A percentile compares a stretch with the other conserved stretches of the same genome.
Evolutionary conservation across 2,113 vertebrate genomes (phyloP).

Genomic region (Anhinga anhinga): DNA sequence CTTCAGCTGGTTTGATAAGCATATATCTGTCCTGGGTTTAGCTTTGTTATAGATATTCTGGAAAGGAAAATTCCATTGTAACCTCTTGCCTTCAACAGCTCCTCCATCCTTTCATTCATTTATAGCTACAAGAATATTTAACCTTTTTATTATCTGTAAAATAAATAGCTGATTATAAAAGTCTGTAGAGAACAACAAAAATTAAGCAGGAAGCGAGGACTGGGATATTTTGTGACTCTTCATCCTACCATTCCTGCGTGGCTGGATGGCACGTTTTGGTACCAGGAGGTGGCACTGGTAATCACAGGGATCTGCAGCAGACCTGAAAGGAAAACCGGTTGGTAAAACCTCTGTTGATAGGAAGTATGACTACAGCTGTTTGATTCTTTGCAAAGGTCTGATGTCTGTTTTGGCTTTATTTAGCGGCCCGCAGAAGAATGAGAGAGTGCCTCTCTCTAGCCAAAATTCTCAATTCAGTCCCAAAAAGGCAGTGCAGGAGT

Average conservation of each 20-base stretch:
- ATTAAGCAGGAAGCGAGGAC: background rate
- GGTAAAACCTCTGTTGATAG: background rate
- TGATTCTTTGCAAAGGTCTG: background rate
- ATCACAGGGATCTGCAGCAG: background rate
- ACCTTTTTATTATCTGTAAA: background rate
- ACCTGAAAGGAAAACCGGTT: background rate
- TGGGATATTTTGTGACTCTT: background rate
- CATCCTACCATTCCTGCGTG: background rate
- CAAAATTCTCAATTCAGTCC: background rate
- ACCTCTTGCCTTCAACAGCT: background rate
- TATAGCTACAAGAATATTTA: background rate
- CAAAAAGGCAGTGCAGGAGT: background rate
- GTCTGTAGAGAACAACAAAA: background rate
- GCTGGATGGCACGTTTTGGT: background rate
- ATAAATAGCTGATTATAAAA: background rate
- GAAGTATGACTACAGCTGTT: background rate
- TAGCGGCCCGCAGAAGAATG: background rate
- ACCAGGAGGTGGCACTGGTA: slow-evolving; percentile 21
- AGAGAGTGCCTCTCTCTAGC: background rate
- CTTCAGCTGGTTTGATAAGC: background rate
- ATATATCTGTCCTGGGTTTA: background rate
- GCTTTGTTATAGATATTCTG: background rate
- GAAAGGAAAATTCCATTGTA: background rate
- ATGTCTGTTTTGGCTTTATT: background rate
- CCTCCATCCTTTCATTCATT: background rate